Evolutionary conservation across 2,113 vertebrate species (phyloP).

Genomic region (Butorides virescens): DNA sequence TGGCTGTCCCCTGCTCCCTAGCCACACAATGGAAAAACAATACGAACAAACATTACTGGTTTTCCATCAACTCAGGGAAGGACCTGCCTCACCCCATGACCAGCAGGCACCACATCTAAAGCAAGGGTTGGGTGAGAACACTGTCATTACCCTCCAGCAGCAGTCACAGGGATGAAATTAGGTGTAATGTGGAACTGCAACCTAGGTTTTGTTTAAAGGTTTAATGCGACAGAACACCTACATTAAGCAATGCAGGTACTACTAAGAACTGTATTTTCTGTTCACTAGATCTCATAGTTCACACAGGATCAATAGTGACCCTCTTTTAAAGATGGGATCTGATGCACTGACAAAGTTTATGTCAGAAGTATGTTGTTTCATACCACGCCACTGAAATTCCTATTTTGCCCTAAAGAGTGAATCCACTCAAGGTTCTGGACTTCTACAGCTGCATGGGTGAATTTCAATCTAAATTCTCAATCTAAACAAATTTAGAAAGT

Average conservation of each 20-base stretch:
- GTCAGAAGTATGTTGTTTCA: neutral
- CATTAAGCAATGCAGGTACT: fast-evolving
- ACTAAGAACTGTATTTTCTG: neutral
- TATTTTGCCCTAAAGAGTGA: neutral
- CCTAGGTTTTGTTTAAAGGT: neutral
- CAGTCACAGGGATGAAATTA: fast-evolving
- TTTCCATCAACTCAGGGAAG: neutral
- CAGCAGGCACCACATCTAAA: fast-evolving
- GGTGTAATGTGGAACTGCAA: fast-evolving
- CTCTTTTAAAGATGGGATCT: neutral
- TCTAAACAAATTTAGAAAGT: neutral
- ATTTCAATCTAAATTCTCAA: neutral
- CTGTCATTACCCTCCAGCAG: neutral
- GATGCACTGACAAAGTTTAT: neutral
- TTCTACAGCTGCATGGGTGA: neutral
- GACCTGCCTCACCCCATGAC: neutral
- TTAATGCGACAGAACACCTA: fast-evolving
- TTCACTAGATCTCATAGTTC: neutral
- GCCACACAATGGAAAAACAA: neutral
- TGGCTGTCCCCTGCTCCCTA: neutral
- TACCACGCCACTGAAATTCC: neutral
- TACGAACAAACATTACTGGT: fast-evolving
- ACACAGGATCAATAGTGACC: neutral
- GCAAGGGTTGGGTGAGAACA: too few species aligned
- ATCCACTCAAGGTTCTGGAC: neutral